Evolutionary conservation across 2,888 invertebrate species (phyloP), one percentile per base, ranked within the genome.

Genomic region (Pseudococcus jackbeardsleyi): DNA sequence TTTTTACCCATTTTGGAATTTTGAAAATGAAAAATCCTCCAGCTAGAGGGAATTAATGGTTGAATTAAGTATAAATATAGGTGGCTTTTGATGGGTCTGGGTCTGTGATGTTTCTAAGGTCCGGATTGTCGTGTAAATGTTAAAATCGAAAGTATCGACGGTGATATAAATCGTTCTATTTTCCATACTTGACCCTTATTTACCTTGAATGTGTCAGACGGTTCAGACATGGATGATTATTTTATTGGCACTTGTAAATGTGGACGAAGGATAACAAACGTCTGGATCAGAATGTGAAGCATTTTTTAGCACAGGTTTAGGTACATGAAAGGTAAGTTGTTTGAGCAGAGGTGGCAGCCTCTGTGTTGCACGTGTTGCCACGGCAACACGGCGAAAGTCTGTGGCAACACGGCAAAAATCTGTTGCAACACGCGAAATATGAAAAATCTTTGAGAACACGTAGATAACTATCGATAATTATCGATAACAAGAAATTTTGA

Each of bases 181-280:
- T 72, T 33, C 33, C 72, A 72, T 72, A 72, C 33, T 72, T 19
- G 72, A 72, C 26, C 33, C 72, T 26, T 33, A 82, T 46, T 46
- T 82, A 82, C 79, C 79, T 82, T 82, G 79, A 82, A 82, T 82
- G 39, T 33, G 33, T 12, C 79, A 46, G 64, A 19, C 22, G 12
- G 8, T 64, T 3, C 22, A 64, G 46, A 82, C 79, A 72, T 72
- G 5, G 79, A n/a, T 19, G 46, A 82, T 46, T 82, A 82, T 82
- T 82, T 82, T 82, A 82, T 82, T 82, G 79, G 79, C 46, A 33
- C 19, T 82, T 42, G 79, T 82, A 82, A 82, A 82, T 82, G 17
- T 64, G 64, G 11, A 42, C 42, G 79, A 82, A 82, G 79, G 79
- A 82, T 82, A 39, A 0, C n/a, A 77, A 7, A 17, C 39, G 79